Evolutionary conservation across 2,888 invertebrate genomes (phyloP).

Genomic region (Lasioglossum calceatum): DNA sequence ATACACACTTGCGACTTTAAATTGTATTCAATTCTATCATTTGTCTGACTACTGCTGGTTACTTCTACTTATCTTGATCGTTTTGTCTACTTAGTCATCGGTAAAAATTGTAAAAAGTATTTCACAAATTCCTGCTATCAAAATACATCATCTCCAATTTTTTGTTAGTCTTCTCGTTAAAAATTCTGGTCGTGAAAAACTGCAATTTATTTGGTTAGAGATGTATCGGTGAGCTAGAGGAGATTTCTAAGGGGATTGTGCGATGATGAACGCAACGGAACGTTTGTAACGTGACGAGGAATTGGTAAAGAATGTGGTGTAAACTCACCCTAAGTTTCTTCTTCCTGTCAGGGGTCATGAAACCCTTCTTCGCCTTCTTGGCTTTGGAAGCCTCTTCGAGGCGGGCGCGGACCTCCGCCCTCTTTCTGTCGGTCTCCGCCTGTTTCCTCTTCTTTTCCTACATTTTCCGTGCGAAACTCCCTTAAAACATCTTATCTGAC

Average conservation of each 20-base stretch:
- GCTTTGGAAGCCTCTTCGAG: conserved; percentile 99
- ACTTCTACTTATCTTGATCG: not conserved
- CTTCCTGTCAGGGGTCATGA: conserved; percentile 99
- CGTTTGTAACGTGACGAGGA: not conserved
- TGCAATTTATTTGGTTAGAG: not conserved
- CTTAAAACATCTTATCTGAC: conserved; percentile 68
- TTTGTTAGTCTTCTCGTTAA: not conserved
- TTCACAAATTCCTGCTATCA: not conserved
- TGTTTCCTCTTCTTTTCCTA: conserved; percentile 99
- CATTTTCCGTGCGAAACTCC: conserved; percentile 74
- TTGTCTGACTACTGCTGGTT: too few species aligned
- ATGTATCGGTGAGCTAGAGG: not conserved
- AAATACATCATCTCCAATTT: not conserved
- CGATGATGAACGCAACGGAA: not conserved
- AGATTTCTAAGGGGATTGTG: not conserved
- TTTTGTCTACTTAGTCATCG: too few species aligned
- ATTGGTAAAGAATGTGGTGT: conserved; percentile 16
- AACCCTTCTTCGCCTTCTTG: conserved; percentile 99
- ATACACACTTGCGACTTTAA: not conserved
- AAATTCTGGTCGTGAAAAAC: not conserved
- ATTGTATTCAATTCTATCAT: not conserved
- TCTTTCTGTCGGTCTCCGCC: conserved; percentile 98
- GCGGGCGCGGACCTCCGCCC: conserved; percentile 99
- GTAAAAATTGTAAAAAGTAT: not conserved
- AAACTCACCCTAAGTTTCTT: conserved; percentile 98